Evolutionary conservation across 2,113 vertebrate species (phyloP).

Genomic region (Salvelinus namaycush): DNA sequence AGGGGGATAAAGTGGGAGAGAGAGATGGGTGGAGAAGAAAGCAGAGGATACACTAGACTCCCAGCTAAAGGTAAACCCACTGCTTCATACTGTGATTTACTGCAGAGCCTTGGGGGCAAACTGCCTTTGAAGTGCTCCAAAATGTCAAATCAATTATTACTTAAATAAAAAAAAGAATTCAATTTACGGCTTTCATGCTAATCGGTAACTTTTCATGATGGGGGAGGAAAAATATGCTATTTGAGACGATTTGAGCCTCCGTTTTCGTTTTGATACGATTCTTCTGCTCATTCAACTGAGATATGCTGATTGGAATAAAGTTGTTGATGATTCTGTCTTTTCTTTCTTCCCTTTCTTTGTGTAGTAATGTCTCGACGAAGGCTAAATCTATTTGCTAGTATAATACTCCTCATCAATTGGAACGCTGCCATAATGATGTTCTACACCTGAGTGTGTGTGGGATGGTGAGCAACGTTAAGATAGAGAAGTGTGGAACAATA

Average conservation of each 20-base stretch:
- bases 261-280: slow-evolving; percentile 22
- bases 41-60: slow-evolving; percentile 60
- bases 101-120: slow-evolving; percentile 66
- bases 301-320: slow-evolving; percentile 65
- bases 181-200: slow-evolving; percentile 72
- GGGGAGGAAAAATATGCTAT: slow-evolving; percentile 53
- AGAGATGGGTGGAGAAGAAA: neutral
- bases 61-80: slow-evolving; percentile 68
- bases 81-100: slow-evolving; percentile 74
- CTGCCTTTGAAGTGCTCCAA: slow-evolving; percentile 74
- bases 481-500: slow-evolving; percentile 61
- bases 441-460: slow-evolving; percentile 56
- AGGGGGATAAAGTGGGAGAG: slow-evolving; percentile 4
- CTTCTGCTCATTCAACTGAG: slow-evolving; percentile 49
- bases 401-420: slow-evolving; percentile 69
- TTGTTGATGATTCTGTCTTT: slow-evolving; percentile 69
- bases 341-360: slow-evolving; percentile 39
- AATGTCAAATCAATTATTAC: slow-evolving; percentile 79
- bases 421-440: slow-evolving; percentile 65
- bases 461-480: slow-evolving; percentile 29
- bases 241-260: slow-evolving; percentile 60
- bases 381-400: slow-evolving; percentile 66
- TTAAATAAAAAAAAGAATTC: slow-evolving; percentile 67
- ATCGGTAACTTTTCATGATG: slow-evolving; percentile 68
- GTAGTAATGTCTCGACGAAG: slow-evolving; percentile 30